Conservation (phyloP, 2,113 vertebrate species). For the Nothoprocta perdicaria region DNA sequence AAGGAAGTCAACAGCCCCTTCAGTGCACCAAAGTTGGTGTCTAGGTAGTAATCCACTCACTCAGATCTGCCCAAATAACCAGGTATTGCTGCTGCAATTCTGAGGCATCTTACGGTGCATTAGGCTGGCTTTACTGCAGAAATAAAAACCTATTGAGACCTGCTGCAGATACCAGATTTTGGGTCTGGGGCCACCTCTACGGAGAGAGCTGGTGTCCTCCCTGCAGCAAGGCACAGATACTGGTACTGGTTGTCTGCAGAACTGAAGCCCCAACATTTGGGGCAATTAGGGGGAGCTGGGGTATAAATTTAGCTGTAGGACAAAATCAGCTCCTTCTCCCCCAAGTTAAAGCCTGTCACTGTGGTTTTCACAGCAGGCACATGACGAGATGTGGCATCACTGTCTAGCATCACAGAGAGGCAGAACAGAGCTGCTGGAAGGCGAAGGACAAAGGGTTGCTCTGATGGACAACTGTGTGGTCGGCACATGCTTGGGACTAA, state of each 20-base stretch:
- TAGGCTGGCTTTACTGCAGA: background rate
- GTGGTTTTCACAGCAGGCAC: background rate
- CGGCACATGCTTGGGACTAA: background rate
- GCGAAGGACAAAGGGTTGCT: background rate
- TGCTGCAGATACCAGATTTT: background rate
- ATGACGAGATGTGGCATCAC: rapidly evolving
- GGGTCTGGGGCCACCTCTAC: background rate
- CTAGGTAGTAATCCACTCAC: background rate
- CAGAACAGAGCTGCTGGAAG: background rate
- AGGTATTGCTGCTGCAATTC: background rate
- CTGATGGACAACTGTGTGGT: background rate
- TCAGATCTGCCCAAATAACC: background rate
- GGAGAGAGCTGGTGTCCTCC: background rate
- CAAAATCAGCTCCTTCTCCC: background rate
- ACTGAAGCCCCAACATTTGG: background rate
- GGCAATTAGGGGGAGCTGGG: background rate
- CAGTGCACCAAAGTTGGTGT: background rate
- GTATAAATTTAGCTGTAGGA: background rate
- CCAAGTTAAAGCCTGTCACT: background rate
- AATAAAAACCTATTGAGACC: background rate
- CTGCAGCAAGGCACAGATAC: background rate
- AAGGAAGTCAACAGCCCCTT: background rate
- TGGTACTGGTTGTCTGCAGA: background rate
- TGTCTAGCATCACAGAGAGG: rapidly evolving
- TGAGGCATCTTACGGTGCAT: rapidly evolving